phyloP scores from a whole-genome alignment of 2,888 invertebrate species.

The Timandra comae region DNA sequence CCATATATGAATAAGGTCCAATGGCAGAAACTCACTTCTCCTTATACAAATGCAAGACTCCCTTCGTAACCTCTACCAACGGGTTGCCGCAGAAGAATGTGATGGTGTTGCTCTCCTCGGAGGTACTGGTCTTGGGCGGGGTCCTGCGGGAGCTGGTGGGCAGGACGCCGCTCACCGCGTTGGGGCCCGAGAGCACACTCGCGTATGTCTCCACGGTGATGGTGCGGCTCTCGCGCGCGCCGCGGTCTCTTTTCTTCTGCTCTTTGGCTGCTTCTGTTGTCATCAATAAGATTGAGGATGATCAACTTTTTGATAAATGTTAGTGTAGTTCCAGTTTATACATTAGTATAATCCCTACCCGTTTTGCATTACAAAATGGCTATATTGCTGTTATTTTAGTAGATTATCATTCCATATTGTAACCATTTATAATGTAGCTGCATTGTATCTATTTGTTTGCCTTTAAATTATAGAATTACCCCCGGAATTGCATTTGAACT shows the following conservation, averaged over 20 bases:
- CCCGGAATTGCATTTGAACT: too few relatives aligned
- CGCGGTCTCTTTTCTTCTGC: constrained; percentile 77
- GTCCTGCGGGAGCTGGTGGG: constrained; percentile 79
- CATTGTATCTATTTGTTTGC: too few relatives aligned
- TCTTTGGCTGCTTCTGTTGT: constrained; percentile 55
- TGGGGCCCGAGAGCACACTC: constrained; percentile 76
- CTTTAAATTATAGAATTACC: too few relatives aligned
- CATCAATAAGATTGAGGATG: too few relatives aligned
- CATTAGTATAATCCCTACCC: too few relatives aligned
- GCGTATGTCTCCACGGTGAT: constrained; percentile 89
- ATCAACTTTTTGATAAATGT: too few relatives aligned
- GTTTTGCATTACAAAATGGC: too few relatives aligned
- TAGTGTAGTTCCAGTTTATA: too few relatives aligned
- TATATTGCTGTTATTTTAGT: too few relatives aligned
- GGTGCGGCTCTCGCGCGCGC: constrained; percentile 81
- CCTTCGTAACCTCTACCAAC: constrained; percentile 96
- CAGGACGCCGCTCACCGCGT: constrained; percentile 71
- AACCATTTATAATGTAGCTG: too few relatives aligned
- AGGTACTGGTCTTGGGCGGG: constrained; percentile 49
- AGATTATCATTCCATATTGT: too few relatives aligned
- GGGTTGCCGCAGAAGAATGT: constrained; percentile 97
- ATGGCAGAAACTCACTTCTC: constrained; percentile 85
- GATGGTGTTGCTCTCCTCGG: constrained; percentile 74
- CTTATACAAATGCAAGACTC: constrained; percentile 97
- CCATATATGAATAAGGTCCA: background rate